Conservation (phyloP, 2,888 invertebrate species). For the Luperina nickerlii region DNA sequence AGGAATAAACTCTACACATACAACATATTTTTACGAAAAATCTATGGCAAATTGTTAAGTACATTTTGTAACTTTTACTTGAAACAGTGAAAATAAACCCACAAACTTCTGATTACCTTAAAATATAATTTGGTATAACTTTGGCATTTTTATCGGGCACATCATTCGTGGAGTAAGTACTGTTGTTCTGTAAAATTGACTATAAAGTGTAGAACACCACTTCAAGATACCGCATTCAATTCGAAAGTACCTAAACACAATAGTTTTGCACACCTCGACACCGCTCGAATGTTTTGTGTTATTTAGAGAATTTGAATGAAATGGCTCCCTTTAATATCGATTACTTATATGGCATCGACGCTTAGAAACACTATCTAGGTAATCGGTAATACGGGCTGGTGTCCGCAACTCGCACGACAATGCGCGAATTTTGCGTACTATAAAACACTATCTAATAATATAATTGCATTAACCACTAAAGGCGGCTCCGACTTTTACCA, state of each 20-base stretch:
- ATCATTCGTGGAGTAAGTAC: neutral
- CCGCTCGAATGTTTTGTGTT: neutral
- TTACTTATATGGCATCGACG: too few species aligned
- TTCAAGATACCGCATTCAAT: neutral
- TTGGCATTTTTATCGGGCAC: neutral
- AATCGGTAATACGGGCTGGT: too few species aligned
- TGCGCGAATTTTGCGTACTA: too few species aligned
- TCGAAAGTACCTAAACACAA: neutral
- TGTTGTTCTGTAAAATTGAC: neutral
- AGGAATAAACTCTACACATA: neutral
- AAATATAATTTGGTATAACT: conserved; percentile 4
- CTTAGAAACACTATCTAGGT: neutral
- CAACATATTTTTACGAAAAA: neutral
- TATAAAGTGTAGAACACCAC: neutral
- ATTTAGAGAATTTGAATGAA: neutral
- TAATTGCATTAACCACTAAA: too few species aligned
- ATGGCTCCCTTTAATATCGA: too few species aligned
- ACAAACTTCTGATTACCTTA: neutral
- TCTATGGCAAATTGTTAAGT: neutral
- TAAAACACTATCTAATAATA: conserved; percentile 1
- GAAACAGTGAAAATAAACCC: neutral
- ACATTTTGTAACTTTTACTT: neutral
- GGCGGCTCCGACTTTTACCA: too few species aligned
- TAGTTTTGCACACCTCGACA: neutral
- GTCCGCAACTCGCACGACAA: too few species aligned